These are phyloP conservation scores for Salminus brasiliensis DNA, from an alignment of 2,113 vertebrate species.

Conservation along the genomic window DNA sequence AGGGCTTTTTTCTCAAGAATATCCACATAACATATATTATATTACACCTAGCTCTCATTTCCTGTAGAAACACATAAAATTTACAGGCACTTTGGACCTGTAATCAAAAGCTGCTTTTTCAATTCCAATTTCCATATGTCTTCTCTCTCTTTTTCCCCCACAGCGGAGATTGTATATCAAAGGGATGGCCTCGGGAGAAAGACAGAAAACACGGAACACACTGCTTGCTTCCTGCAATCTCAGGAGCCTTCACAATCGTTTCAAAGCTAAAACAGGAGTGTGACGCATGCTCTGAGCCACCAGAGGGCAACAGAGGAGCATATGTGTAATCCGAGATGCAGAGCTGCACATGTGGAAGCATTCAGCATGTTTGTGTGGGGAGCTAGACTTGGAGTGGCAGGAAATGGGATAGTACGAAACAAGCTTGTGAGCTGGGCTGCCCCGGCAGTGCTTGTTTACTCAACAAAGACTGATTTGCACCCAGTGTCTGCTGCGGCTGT, in stretches of 20 bases:
- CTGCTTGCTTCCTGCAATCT: conserved; percentile 27
- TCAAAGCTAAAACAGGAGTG: not conserved
- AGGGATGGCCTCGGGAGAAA: conserved; percentile 21
- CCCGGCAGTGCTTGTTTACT: conserved; percentile 6
- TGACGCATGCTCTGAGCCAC: conserved; percentile 41
- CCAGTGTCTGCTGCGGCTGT: no score
- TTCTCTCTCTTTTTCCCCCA: conserved; percentile 20
- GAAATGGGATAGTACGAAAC: conserved; percentile 37
- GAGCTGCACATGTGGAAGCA: conserved; percentile 65
- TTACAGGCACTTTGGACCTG: conserved; percentile 4
- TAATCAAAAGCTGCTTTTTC: conserved; percentile 41
- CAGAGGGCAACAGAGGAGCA: conserved; percentile 57
- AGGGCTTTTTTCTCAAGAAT: not conserved
- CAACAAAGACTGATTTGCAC: not conserved
- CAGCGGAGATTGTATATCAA: conserved; percentile 50
- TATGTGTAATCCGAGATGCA: not conserved
- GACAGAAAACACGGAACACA: conserved; percentile 28
- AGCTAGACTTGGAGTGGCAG: conserved; percentile 8
- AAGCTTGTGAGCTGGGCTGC: conserved; percentile 8
- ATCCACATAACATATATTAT: conserved; percentile 13
- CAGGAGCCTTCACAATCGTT: not conserved
- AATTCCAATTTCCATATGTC: conserved; percentile 3
- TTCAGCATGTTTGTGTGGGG: conserved; percentile 48
- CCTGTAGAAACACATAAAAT: conserved; percentile 18
- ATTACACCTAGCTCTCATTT: conserved; percentile 35